Evolutionary conservation across 1,140 invertebrate species (phyloP), one percentile per base, ranked within the genome.

Genomic region (Battus philenor): DNA sequence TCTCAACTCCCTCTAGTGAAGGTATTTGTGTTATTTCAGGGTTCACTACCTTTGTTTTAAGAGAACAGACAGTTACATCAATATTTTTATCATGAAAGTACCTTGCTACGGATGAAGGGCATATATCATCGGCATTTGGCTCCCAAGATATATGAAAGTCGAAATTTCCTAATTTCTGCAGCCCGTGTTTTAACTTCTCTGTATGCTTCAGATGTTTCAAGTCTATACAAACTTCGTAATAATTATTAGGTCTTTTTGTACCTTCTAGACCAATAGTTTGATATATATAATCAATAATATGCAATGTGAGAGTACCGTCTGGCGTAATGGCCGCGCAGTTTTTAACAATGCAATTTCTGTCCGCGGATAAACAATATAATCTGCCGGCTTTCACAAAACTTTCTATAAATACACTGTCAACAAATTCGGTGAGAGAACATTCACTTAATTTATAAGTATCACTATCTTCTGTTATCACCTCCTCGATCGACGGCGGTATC

Each of bases 21-120:
- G 80, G 78, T 31, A 84, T 54, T 63, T 65, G 49, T 1, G 41
- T 48, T n/a, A 82, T 59, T 11, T 51, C 10, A 11, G 80, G 72
- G 11, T 50, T 48, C 11, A 82, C 0, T 33, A 41, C 55, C 16
- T 46, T 57, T 3, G 57, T 31, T 17, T 54, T 17, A 8, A 74
- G 18, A 5, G 53, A 52, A 15, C 67, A 58, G 6, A 62, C 44
- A 30, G 63, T 41, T 5, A 80, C 66, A 46, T 43, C 44, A 13
- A 68, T 43, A 10, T 62, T 49, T 47, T 47, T 71, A 9, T 79
- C 58, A 49, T 50, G 47, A 27, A 84, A 80, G 47, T 82, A 84
- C 47, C 75, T 82, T 11, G 77, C 77, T 27, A 84, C 63, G n/a
- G 78, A 74, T 10, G 76, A 82, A 31, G 77, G 77, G 41, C 80